Conservation (phyloP, 2,113 vertebrate species). For the Galeopterus variegatus region DNA sequence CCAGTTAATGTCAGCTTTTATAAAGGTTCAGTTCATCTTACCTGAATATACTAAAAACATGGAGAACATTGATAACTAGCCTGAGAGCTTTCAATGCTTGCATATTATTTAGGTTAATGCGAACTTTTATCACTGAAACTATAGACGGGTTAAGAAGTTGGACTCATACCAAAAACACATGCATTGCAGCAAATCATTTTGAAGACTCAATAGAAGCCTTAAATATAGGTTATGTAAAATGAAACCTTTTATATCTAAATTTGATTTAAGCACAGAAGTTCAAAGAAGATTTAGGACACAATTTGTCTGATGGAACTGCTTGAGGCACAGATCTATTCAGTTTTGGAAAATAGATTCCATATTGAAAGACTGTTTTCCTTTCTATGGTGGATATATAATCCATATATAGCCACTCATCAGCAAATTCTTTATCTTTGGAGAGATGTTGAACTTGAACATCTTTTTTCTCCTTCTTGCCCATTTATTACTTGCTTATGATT, state of each 20-base stretch:
- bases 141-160: constrained; percentile 75
- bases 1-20: constrained; percentile 71
- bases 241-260: constrained; percentile 72
- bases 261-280: constrained; percentile 70
- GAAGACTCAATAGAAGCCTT: constrained; percentile 75
- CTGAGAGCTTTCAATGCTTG: constrained; percentile 5
- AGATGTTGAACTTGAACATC: constrained; percentile 21
- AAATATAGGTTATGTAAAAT: constrained; percentile 74
- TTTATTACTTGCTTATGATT: not conserved
- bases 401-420: not conserved
- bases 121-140: constrained; percentile 76
- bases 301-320: constrained; percentile 62
- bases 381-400: not conserved
- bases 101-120: constrained; percentile 65
- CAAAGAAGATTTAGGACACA: constrained; percentile 74
- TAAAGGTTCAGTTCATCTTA: constrained; percentile 63
- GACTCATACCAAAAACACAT: constrained; percentile 68
- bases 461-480: not conserved
- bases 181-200: constrained; percentile 72
- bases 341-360: constrained; percentile 62
- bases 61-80: constrained; percentile 46
- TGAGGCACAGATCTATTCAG: constrained; percentile 12
- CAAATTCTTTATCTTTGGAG: constrained; percentile 55
- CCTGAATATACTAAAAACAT: constrained; percentile 53
- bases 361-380: constrained; percentile 44